These are phyloP conservation scores for Drosophila quinaria DNA, from an alignment of 2,888 invertebrate species.

Conservation along the genomic window DNA sequence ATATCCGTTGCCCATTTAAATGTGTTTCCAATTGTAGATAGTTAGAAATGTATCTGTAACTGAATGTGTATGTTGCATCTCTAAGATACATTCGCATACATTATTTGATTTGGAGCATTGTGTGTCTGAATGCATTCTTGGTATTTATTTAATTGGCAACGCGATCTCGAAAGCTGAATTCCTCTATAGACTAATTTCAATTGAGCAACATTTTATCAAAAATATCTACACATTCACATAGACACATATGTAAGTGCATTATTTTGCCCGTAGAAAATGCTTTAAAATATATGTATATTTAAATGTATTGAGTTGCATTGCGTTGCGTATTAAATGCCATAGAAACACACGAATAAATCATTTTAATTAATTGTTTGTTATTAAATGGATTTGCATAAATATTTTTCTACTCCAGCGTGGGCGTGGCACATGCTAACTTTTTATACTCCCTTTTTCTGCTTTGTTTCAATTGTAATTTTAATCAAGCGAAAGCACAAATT, in stretches of 20 bases:
- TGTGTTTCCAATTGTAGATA: constrained; percentile 1
- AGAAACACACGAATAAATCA: constrained; percentile 69
- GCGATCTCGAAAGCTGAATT: constrained; percentile 12
- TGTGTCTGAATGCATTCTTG: constrained; percentile 40
- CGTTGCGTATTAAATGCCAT: constrained; percentile 57
- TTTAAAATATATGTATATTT: constrained; percentile 54
- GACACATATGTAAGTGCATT: neutral
- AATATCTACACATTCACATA: neutral
- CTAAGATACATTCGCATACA: constrained; percentile 3
- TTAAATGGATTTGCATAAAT: constrained; percentile 79
- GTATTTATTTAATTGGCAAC: constrained; percentile 46
- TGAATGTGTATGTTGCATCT: neutral
- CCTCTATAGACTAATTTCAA: constrained; percentile 21
- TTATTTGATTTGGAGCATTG: constrained; percentile 15
- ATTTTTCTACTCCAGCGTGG: constrained; percentile 43
- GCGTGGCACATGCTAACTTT: constrained; percentile 6
- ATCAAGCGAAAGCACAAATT: constrained; percentile 70
- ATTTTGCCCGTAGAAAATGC: constrained; percentile 9
- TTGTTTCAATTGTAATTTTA: constrained; percentile 67
- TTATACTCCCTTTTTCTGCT: constrained; percentile 16
- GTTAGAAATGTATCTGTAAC: neutral
- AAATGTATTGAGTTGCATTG: constrained; percentile 54
- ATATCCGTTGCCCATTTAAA: neutral
- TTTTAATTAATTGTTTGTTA: constrained; percentile 81
- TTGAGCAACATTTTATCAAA: constrained; percentile 4